These are phyloP conservation scores for Drosophila erecta DNA, from an alignment of 1,140 invertebrate species.

Conservation along the genomic window DNA sequence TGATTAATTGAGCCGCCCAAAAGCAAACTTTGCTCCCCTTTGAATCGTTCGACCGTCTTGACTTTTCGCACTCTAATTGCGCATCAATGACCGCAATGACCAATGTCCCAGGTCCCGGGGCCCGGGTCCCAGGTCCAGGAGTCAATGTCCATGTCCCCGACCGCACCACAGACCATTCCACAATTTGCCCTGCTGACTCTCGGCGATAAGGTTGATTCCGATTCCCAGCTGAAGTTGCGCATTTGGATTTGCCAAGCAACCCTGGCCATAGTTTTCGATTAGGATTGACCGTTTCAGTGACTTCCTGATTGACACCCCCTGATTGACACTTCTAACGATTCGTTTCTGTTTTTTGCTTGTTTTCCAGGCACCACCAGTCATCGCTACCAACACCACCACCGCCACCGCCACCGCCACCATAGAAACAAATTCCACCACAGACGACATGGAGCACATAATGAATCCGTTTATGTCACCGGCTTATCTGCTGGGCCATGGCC, in stretches of 20 bases:
- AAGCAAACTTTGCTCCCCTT: not conserved
- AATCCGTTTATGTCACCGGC: conserved; percentile 76
- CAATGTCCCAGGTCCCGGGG: conserved; percentile 1
- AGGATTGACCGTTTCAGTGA: conserved; percentile 59
- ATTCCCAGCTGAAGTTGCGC: conserved; percentile 16
- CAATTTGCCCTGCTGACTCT: conserved; percentile 20
- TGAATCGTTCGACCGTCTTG: not conserved
- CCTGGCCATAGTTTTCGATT: conserved; percentile 50
- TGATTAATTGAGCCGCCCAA: conserved; percentile 9
- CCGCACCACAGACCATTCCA: conserved; percentile 3
- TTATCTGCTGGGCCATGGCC: conserved; percentile 67
- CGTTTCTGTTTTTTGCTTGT: conserved; percentile 6
- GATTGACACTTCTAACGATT: conserved; percentile 33
- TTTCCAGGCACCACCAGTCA: conserved; percentile 38
- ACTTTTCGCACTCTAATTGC: conserved; percentile 21
- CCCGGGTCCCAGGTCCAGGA: conserved; percentile 6
- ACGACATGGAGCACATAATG: conserved; percentile 79
- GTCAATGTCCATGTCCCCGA: conserved; percentile 2
- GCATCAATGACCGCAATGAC: not conserved
- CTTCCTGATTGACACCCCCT: conserved; percentile 62
- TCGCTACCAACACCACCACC: not conserved
- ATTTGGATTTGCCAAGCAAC: conserved; percentile 13
- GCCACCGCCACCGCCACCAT: not conserved
- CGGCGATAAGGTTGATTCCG: conserved; percentile 22
- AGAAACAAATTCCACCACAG: not conserved